These are phyloP conservation scores for Lasioglossum lativentre DNA, from an alignment of 2,888 invertebrate genomes.

Conservation along the genomic window DNA sequence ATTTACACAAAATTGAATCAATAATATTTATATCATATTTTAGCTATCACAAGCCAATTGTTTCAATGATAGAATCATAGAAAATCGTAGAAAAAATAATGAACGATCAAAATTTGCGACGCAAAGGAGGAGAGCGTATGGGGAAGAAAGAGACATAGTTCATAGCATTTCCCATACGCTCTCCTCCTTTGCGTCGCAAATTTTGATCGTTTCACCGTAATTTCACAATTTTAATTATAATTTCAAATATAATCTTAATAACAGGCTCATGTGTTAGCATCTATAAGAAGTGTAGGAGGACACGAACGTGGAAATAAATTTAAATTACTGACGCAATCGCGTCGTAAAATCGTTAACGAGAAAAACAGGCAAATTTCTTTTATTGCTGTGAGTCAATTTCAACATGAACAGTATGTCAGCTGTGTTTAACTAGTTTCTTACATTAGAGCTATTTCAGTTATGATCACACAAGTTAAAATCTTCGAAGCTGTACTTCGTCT, in stretches of 20 bases:
- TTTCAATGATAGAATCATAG: no score
- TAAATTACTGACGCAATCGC: slow-evolving; percentile 24
- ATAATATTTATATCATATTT: no score
- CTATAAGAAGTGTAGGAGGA: not conserved
- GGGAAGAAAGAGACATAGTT: no score
- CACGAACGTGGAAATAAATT: slow-evolving; percentile 14
- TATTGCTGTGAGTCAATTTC: slow-evolving; percentile 14
- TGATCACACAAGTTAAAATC: not conserved
- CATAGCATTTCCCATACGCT: no score
- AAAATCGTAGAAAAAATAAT: no score
- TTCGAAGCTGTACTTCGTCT: not conserved
- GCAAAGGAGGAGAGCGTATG: no score
- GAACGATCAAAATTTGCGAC: no score
- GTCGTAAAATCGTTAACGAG: slow-evolving; percentile 34
- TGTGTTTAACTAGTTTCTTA: slow-evolving; percentile 31
- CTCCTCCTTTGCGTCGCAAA: no score
- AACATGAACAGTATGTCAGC: slow-evolving; percentile 9
- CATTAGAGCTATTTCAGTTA: not conserved
- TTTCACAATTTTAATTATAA: not conserved
- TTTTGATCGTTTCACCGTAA: no score
- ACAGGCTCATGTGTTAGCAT: not conserved
- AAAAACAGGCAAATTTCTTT: slow-evolving; percentile 12
- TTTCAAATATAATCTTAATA: not conserved
- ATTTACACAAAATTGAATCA: no score
- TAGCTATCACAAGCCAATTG: no score